Conservation (phyloP, 2,113 vertebrate species). For the Scalopus aquaticus region DNA sequence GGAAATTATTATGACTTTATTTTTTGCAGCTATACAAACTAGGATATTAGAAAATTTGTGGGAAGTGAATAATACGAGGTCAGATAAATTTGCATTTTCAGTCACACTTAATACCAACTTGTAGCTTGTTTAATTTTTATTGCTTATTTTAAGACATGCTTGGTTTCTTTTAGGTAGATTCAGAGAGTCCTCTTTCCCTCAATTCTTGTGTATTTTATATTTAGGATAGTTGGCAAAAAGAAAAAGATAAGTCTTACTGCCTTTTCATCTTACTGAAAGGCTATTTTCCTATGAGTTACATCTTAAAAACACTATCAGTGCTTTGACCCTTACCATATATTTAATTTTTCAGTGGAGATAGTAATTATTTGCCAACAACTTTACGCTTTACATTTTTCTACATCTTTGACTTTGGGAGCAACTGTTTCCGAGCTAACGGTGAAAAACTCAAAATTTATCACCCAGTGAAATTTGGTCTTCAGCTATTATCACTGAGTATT, state of each 20-base stretch:
- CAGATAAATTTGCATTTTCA: constrained; percentile 30
- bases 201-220: constrained; percentile 31
- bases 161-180: constrained; percentile 13
- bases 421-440: background rate
- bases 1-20: background rate
- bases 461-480: background rate
- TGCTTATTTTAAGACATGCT: background rate
- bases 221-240: background rate
- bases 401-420: background rate
- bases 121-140: constrained; percentile 1
- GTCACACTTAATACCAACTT: background rate
- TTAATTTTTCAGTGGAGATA: background rate
- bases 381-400: background rate
- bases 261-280: background rate
- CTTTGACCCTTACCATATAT: background rate
- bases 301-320: background rate
- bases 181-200: background rate
- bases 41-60: background rate
- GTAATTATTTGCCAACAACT: background rate
- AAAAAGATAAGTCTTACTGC: background rate
- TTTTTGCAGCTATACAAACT: background rate
- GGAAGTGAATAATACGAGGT: background rate
- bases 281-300: background rate
- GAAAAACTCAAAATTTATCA: background rate
- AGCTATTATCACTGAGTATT: background rate